Conservation (phyloP, 2,888 invertebrate genomes). For the Drosophila kuntzei region DNA sequence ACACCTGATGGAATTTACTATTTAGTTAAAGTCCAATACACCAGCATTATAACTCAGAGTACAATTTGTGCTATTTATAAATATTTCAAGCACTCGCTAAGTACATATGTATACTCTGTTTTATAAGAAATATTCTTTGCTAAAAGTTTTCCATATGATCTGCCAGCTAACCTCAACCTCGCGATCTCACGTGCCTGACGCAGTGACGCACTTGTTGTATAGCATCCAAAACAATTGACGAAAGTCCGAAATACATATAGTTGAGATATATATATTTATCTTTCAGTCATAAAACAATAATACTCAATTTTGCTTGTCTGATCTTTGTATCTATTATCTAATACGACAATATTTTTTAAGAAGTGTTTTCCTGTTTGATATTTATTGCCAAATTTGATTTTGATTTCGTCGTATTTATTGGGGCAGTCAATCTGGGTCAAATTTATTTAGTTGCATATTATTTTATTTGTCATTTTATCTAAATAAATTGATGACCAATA, state of each 20-base stretch:
- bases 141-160: slow-evolving; percentile 30
- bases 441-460: neutral
- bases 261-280: slow-evolving; percentile 12
- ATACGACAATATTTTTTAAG: slow-evolving; percentile 3
- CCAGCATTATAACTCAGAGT: slow-evolving; percentile 25
- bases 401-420: slow-evolving; percentile 11
- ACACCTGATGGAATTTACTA: slow-evolving; percentile 17
- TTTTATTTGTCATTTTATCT: neutral
- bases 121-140: slow-evolving; percentile 8
- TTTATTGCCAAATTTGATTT: slow-evolving; percentile 21
- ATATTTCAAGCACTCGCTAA: slow-evolving; percentile 15
- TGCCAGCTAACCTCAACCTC: slow-evolving; percentile 25
- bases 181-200: slow-evolving; percentile 33
- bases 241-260: slow-evolving; percentile 23
- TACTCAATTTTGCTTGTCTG: slow-evolving; percentile 10
- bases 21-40: slow-evolving; percentile 1
- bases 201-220: slow-evolving; percentile 45
- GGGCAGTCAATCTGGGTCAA: slow-evolving; percentile 54
- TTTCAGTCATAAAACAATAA: slow-evolving; percentile 6
- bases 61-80: slow-evolving; percentile 42
- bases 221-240: slow-evolving; percentile 48
- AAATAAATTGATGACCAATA: slow-evolving; percentile 1
- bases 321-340: slow-evolving; percentile 35
- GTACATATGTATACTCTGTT: slow-evolving; percentile 17
- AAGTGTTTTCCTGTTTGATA: slow-evolving; percentile 4